A percentile compares a stretch with the other conserved stretches of the same genome.
These are phyloP conservation scores for Anagrus nilaparvatae DNA, from an alignment of 1,140 invertebrate genomes.

Conservation along the genomic window DNA sequence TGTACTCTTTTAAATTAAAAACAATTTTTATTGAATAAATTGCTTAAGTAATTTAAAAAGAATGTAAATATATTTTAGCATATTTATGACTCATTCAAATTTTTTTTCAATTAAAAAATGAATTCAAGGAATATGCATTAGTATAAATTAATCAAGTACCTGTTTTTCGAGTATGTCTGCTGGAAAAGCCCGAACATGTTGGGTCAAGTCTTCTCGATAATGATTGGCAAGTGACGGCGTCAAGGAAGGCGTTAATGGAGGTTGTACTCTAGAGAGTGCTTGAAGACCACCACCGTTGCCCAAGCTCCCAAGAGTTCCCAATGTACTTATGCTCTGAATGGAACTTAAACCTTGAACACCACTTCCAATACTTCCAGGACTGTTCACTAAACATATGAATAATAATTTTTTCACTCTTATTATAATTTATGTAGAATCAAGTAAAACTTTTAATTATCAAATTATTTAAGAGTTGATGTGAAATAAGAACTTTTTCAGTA, in stretches of 20 bases:
- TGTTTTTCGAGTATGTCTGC: slow-evolving; percentile 88
- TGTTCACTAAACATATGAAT: slow-evolving; percentile 34
- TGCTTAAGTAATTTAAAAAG: not conserved
- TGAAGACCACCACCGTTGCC: slow-evolving; percentile 41
- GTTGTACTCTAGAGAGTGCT: slow-evolving; percentile 40
- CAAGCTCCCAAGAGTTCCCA: slow-evolving; percentile 40
- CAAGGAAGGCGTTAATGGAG: slow-evolving; percentile 53
- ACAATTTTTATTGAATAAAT: not conserved
- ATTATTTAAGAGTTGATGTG: not conserved
- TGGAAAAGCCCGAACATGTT: slow-evolving; percentile 86
- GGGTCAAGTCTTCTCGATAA: slow-evolving; percentile 80
- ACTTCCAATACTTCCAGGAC: slow-evolving; percentile 37
- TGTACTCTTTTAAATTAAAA: not conserved
- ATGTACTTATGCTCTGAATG: slow-evolving; percentile 42
- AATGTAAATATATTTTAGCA: not conserved
- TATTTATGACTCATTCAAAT: not conserved
- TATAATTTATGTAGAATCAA: slow-evolving; percentile 5
- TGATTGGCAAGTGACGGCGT: slow-evolving; percentile 86
- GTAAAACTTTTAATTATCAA: not conserved
- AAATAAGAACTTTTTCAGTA: not conserved
- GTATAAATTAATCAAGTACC: slow-evolving; percentile 42
- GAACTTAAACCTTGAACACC: slow-evolving; percentile 43
- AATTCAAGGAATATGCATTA: not conserved
- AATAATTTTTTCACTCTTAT: slow-evolving; percentile 6
- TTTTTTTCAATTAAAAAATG: not conserved